Conservation (phyloP, 2,113 vertebrate genomes). For the Callipepla californica region DNA sequence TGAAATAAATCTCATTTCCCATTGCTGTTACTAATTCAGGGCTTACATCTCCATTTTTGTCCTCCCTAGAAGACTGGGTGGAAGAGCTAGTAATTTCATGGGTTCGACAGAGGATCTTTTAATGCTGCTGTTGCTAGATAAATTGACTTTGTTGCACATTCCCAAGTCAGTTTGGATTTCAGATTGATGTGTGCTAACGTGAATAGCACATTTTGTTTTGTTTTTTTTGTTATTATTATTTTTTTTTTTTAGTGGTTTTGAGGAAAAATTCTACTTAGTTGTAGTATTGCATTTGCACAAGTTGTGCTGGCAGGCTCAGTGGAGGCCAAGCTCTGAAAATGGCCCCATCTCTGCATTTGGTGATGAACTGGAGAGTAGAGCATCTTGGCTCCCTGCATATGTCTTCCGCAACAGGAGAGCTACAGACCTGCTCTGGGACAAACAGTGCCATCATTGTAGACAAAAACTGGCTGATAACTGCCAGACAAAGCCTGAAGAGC, state of each 20-base stretch:
- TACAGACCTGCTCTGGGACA: background rate
- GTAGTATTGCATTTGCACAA: background rate
- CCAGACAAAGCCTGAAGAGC: background rate
- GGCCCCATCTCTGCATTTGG: background rate
- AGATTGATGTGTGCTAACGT: background rate
- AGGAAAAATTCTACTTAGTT: background rate
- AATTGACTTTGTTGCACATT: background rate
- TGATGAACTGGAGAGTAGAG: background rate
- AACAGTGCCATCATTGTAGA: background rate
- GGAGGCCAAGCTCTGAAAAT: background rate
- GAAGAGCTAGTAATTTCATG: background rate
- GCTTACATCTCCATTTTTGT: background rate
- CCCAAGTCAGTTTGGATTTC: background rate
- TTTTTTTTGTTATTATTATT: no score
- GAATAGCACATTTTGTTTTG: background rate
- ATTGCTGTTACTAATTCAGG: background rate
- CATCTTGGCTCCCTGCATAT: background rate
- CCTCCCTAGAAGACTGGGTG: background rate
- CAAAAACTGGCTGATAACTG: background rate
- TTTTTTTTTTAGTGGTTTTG: background rate
- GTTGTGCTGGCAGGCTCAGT: background rate
- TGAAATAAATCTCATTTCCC: slow-evolving; percentile 49
- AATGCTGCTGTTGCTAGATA: background rate
- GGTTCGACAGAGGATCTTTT: background rate
- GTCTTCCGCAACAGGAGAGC: background rate